A percentile compares a stretch with the other conserved stretches of the same genome.
Evolutionary conservation across 1,140 invertebrate genomes (phyloP).

Genomic region (Acromyrmex charruanus): DNA sequence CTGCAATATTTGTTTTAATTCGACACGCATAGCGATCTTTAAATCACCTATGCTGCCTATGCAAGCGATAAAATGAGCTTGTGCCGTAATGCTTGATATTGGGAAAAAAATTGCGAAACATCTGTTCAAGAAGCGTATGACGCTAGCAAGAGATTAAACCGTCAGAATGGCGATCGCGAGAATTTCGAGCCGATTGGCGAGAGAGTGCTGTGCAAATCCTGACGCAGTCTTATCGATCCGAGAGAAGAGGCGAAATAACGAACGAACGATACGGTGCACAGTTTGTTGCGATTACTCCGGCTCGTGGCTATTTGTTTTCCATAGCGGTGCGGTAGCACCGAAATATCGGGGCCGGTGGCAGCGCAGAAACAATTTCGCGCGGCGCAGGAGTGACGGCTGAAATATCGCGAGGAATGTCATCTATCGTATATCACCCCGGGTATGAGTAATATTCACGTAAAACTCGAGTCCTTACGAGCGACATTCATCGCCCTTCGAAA

Average conservation of each 20-base stretch:
- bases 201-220: constrained; percentile 24
- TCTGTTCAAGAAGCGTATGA: constrained; percentile 13
- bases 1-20: constrained; percentile 14
- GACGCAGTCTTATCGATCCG: constrained; percentile 61
- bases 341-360: constrained; percentile 37
- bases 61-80: constrained; percentile 19
- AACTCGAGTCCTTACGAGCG: constrained; percentile 47
- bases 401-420: constrained; percentile 62
- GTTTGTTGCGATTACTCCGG: constrained; percentile 58
- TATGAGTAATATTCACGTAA: constrained; percentile 52
- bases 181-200: constrained; percentile 30
- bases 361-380: constrained; percentile 59
- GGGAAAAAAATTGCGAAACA: constrained; percentile 30
- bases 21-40: neutral
- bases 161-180: constrained; percentile 16
- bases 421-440: constrained; percentile 31
- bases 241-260: constrained; percentile 25
- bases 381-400: constrained; percentile 47
- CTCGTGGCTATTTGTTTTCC: constrained; percentile 60
- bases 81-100: constrained; percentile 21
- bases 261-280: constrained; percentile 51
- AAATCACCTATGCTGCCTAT: neutral
- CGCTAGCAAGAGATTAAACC: constrained; percentile 4
- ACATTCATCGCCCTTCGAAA: constrained; percentile 51
- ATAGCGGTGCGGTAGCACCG: constrained; percentile 16